These are phyloP conservation scores for Ctenicera cuprea DNA, from an alignment of 2,888 invertebrate genomes.

Conservation along the genomic window DNA sequence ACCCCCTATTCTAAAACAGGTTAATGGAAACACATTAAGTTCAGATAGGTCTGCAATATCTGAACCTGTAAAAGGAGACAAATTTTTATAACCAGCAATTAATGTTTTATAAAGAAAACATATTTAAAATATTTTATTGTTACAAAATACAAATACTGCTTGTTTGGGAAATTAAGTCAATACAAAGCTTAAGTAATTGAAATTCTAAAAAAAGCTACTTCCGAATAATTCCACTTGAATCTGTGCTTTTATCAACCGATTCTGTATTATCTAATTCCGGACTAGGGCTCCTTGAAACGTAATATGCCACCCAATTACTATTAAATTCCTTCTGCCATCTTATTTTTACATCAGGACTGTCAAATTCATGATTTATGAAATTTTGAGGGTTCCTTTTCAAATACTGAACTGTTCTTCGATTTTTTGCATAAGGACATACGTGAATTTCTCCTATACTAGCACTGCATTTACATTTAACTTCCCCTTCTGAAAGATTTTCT, in stretches of 20 bases:
- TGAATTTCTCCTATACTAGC: constrained; percentile 66
- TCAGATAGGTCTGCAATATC: too few relatives aligned
- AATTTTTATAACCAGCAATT: too few relatives aligned
- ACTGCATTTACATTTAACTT: constrained; percentile 60
- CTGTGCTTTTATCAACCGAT: not conserved
- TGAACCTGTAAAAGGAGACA: too few relatives aligned
- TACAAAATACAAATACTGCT: too few relatives aligned
- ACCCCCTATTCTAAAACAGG: too few relatives aligned
- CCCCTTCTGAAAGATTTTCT: constrained; percentile 61
- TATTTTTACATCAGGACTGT: constrained; percentile 52
- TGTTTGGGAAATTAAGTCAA: too few relatives aligned
- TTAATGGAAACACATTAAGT: too few relatives aligned
- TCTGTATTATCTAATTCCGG: constrained; percentile 21
- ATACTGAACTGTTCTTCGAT: constrained; percentile 45
- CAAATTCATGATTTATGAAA: constrained; percentile 45
- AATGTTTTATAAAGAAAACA: too few relatives aligned
- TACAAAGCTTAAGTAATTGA: too few relatives aligned
- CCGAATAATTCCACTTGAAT: constrained; percentile 15
- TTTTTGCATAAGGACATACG: constrained; percentile 54
- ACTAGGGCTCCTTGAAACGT: constrained; percentile 55
- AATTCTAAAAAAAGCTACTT: constrained; percentile 11
- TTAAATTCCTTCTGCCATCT: constrained; percentile 61
- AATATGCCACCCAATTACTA: constrained; percentile 66
- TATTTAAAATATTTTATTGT: too few relatives aligned
- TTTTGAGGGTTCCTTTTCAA: constrained; percentile 54